Evolutionary conservation across 2,888 invertebrate species (phyloP), one percentile per base, ranked within the genome.

Genomic region (Sussaba pulchella): DNA sequence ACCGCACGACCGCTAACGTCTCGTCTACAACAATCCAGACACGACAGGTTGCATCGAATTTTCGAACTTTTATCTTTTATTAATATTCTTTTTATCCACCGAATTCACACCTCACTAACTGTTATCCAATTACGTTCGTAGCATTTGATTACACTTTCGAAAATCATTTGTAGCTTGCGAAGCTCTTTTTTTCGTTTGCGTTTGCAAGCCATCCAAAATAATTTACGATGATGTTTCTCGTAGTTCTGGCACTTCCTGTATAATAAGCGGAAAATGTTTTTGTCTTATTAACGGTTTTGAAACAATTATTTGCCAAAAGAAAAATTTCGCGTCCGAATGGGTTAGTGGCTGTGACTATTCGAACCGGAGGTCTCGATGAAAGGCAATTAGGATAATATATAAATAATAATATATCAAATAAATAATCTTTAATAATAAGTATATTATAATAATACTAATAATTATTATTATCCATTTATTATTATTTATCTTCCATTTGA

Each of bases 201-300:
- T 87, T 89, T 91, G 86, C 90, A 91, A 90, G 90, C 91, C 91
- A 91, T 91, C 87, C 90, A 90, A 31, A 89, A 83, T 76, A 45
- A 26, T 80, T 21, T 75, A 50, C 50, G 21, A 31, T n/a, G 31
- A 45, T 81, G 9, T 14, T 43, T 41, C 47, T 59, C 26, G 71
- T 36, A 78, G n/a, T 75, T 78, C 74, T 77, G 69, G 57, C 74
- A 3, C 21, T 64, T 45, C 14, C 6, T 45, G 21, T 45, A 26
- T 26, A 45, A n/a, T n/a, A n/a, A n/a, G n/a, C n/a, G n/a, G n/a
- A n/a, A n/a, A n/a, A n/a, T n/a, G n/a, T n/a, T n/a, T n/a, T n/a
- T n/a, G n/a, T n/a, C n/a, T n/a, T n/a, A n/a, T n/a, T n/a, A n/a
- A n/a, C n/a, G n/a, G n/a, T n/a, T n/a, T n/a, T n/a, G n/a, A n/a